Evolutionary conservation across 1,140 invertebrate genomes (phyloP).

Genomic region (Lucilia cuprina): DNA sequence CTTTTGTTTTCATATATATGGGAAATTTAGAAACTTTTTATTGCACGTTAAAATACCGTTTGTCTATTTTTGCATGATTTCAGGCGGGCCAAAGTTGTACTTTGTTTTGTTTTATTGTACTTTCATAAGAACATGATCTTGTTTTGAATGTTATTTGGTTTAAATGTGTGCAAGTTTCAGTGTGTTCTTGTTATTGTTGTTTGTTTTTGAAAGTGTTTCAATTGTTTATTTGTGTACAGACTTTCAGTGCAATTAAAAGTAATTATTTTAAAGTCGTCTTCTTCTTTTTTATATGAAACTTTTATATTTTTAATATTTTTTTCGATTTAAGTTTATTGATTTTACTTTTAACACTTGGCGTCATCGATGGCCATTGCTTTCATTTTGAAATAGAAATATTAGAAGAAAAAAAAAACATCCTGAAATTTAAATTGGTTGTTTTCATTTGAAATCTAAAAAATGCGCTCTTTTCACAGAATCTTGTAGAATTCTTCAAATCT

Average conservation of each 20-base stretch:
- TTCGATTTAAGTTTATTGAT: background rate
- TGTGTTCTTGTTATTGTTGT: background rate
- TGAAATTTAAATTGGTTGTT: background rate
- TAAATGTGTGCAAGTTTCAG: conserved; percentile 28
- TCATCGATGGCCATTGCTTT: conserved; percentile 11
- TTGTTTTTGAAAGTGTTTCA: background rate
- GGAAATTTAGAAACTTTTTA: conserved; percentile 37
- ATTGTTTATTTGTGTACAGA: conserved; percentile 18
- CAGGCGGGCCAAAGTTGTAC: background rate
- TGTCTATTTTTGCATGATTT: background rate
- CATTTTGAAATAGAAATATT: conserved; percentile 18
- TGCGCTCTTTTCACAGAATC: conserved; percentile 22
- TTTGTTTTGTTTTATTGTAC: background rate
- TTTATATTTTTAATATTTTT: background rate
- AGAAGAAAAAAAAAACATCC: background rate
- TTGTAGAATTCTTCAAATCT: background rate
- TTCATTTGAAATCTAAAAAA: background rate
- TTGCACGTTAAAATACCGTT: conserved; percentile 35
- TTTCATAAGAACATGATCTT: background rate
- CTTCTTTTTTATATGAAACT: background rate
- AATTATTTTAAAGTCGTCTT: conserved; percentile 35
- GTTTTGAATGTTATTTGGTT: conserved; percentile 20
- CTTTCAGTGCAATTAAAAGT: conserved; percentile 38
- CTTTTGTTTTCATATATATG: background rate
- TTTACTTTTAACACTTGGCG: conserved; percentile 7